These are phyloP conservation scores for Rhinatrema bivittatum DNA, from an alignment of 2,797 vertebrate species.

Conservation along the genomic window DNA sequence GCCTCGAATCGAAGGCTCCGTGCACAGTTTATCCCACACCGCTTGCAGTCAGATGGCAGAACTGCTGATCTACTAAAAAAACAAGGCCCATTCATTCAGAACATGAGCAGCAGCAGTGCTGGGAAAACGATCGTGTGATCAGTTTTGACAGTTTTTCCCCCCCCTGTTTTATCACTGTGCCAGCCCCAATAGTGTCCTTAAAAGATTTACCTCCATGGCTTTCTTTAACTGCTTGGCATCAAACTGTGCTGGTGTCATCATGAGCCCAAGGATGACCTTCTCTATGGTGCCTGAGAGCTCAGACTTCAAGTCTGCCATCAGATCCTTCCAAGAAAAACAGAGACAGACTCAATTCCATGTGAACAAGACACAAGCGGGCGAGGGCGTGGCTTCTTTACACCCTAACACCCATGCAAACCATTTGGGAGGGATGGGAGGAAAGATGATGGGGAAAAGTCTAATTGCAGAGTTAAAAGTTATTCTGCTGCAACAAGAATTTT, in stretches of 20 bases:
- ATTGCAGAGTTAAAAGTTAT: too few relatives aligned
- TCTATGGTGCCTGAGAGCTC: constrained; percentile 85
- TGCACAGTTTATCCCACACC: too few relatives aligned
- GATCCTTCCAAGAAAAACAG: constrained; percentile 56
- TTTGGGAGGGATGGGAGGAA: not conserved
- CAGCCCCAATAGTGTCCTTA: too few relatives aligned
- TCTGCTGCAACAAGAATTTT: too few relatives aligned
- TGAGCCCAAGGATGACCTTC: constrained; percentile 80
- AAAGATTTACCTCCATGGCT: constrained; percentile 77
- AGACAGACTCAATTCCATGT: not conserved
- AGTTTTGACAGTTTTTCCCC: too few relatives aligned
- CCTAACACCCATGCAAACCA: not conserved
- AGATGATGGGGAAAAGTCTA: fast-evolving
- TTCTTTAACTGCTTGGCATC: constrained; percentile 95
- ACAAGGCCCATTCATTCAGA: too few relatives aligned
- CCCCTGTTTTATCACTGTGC: too few relatives aligned
- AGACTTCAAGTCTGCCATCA: constrained; percentile 92
- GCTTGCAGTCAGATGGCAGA: too few relatives aligned
- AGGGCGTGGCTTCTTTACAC: not conserved
- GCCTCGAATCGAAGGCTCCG: too few relatives aligned
- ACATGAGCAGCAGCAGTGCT: too few relatives aligned
- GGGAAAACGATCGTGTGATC: too few relatives aligned
- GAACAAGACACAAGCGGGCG: not conserved
- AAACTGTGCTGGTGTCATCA: constrained; percentile 86
- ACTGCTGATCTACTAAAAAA: too few relatives aligned